Conservation (phyloP, 2,113 vertebrate genomes). For the Crocuta crocuta region DNA sequence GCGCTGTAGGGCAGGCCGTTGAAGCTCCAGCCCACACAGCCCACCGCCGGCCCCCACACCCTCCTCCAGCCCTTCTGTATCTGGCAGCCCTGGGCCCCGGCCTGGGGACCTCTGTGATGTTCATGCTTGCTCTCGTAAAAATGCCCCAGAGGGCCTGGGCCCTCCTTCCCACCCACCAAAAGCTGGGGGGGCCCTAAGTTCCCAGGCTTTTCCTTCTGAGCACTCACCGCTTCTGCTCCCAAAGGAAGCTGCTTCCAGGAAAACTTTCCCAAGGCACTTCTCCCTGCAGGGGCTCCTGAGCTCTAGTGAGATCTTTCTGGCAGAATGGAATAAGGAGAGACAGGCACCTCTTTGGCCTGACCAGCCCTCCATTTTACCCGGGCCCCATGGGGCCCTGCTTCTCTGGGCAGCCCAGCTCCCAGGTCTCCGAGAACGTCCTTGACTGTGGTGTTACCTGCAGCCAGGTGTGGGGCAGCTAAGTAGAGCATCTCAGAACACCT, state of each 20-base stretch:
- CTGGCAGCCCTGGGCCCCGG: background rate
- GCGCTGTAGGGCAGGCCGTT: slow-evolving; percentile 84
- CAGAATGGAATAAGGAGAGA: background rate
- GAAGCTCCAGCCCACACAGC: background rate
- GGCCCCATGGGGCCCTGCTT: background rate
- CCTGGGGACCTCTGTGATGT: background rate
- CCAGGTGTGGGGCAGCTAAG: background rate
- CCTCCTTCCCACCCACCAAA: background rate
- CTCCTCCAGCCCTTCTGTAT: background rate
- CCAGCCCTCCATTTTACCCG: background rate
- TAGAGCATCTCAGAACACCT: background rate
- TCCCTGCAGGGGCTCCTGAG: background rate
- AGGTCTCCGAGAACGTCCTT: background rate
- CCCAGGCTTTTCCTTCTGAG: background rate
- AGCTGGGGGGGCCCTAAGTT: background rate
- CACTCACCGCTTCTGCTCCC: background rate
- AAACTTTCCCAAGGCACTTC: background rate
- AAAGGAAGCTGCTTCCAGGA: background rate
- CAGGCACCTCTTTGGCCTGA: background rate
- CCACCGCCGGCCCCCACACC: fast-evolving
- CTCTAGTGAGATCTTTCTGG: background rate
- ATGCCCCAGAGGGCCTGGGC: background rate
- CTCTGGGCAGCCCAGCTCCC: background rate
- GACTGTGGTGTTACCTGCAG: background rate
- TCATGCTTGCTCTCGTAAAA: slow-evolving; percentile 24